A percentile compares a stretch with the other conserved stretches of the same genome.
Evolutionary conservation across 2,888 invertebrate genomes (phyloP).

Genomic region (Tipula vernalis): DNA sequence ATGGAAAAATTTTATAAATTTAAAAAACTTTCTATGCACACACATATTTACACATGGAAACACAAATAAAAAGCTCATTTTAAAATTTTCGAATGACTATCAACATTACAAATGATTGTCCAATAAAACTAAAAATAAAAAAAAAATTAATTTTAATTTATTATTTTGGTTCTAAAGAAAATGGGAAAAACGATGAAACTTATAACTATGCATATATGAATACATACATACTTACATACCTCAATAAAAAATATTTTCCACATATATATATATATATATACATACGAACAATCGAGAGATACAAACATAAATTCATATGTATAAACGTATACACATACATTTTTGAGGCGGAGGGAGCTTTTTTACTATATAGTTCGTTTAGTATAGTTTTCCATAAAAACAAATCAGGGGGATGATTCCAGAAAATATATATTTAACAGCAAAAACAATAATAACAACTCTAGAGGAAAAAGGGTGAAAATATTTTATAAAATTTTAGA

Average conservation of each 20-base stretch:
- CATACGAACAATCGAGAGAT: not conserved
- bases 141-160: not conserved
- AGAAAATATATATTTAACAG: not conserved
- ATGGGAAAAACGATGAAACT: not conserved
- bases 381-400: not conserved
- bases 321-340: not conserved
- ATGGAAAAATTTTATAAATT: not conserved
- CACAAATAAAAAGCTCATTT: not conserved
- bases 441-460: not conserved
- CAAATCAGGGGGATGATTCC: not conserved
- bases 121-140: not conserved
- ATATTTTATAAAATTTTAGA: not conserved
- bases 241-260: not conserved
- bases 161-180: not conserved
- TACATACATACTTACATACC: not conserved
- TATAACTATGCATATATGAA: not conserved
- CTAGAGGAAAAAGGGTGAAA: not conserved
- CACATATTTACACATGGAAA: not conserved
- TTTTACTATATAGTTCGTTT: not conserved
- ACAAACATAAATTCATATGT: not conserved
- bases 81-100: not conserved
- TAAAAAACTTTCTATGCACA: not conserved
- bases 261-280: not conserved
- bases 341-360: conserved; percentile 4
- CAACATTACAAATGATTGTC: not conserved